Evolutionary conservation across 2,113 vertebrate species (phyloP).

Genomic region (Sporophila hypoxantha): DNA sequence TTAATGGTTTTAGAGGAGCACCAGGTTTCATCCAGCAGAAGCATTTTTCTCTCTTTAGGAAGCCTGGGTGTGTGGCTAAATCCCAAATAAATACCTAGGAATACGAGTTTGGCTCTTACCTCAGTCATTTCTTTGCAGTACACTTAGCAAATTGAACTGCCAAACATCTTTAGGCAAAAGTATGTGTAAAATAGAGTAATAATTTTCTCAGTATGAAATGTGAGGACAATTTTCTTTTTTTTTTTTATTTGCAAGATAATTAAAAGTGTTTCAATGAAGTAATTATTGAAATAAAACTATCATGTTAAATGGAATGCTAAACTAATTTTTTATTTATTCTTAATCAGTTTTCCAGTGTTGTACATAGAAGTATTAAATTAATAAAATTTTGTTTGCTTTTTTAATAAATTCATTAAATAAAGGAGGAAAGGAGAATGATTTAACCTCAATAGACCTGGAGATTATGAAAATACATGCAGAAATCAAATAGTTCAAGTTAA

Average conservation of each 20-base stretch:
- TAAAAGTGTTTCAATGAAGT: neutral
- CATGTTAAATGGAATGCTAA: neutral
- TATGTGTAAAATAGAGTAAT: neutral
- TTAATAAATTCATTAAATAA: neutral
- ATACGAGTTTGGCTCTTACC: accelerated
- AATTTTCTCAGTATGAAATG: neutral
- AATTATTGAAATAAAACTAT: neutral
- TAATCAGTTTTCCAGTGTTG: neutral
- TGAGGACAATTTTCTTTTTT: neutral
- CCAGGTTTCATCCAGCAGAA: neutral
- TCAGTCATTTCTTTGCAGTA: neutral
- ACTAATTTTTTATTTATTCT: neutral
- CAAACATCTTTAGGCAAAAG: neutral
- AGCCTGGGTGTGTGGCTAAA: neutral
- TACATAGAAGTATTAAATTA: neutral
- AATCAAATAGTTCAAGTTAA: neutral
- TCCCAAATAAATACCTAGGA: neutral
- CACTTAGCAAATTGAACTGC: neutral
- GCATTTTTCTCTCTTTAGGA: neutral
- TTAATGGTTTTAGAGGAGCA: neutral
- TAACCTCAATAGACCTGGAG: neutral
- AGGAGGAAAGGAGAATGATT: neutral
- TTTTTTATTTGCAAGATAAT: neutral
- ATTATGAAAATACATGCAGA: neutral
- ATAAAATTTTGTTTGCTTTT: neutral